Base-by-base conservation (phyloP, 2,113 vertebrate genomes). In the Mellivora capensis region DNA sequence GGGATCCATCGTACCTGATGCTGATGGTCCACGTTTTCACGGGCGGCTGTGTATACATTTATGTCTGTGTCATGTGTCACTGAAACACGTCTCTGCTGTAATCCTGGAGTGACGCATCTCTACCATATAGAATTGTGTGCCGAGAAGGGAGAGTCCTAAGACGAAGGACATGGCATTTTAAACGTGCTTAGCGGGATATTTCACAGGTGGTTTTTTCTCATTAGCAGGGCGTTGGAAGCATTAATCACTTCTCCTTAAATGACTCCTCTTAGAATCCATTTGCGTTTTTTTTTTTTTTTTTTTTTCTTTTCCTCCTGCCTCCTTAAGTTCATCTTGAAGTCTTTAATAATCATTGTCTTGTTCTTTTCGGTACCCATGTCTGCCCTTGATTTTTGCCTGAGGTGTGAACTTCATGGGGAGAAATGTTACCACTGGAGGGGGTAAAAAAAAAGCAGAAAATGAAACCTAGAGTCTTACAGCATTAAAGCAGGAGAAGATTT, bases 71-170 rank as follows among this genome's bases (percentile, higher is more conserved):
- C 6, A 0, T 20, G 18, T 18, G 23, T 37, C 37, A 4, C 42
- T 18, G 34, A 47, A 49, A 37, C n/a, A 3, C 1, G 0, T n/a
- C 1, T 52, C 6, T 49, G 9, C 27, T 25, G 8, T 3, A 34
- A 18, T 67, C 76, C 42, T 29, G 21, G 87, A 34, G 47, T 21
- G 31, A 47, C n/a, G 11, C 18, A 23, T 69, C 57, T 89, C 23
- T 37, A 44, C 2, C 21, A 1, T 12, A 23, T n/a, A 0, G 27
- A 76, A 54, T 67, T 47, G 62, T 52, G 74, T 0, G 7, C 59
- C 1, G 23, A 86, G 4, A 61, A 27, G 39, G 23, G 39, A n/a
- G 80, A 49, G 34, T 79, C 52, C 44, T 34, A 81, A 72, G 81
- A 57, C 44, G 37, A 42, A 59, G 92, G 15, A 11, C 31, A 5